A percentile compares a stretch with the other conserved stretches of the same genome.
phyloP scores from a whole-genome alignment of 2,888 invertebrate genomes.

The Luperina testacea region DNA sequence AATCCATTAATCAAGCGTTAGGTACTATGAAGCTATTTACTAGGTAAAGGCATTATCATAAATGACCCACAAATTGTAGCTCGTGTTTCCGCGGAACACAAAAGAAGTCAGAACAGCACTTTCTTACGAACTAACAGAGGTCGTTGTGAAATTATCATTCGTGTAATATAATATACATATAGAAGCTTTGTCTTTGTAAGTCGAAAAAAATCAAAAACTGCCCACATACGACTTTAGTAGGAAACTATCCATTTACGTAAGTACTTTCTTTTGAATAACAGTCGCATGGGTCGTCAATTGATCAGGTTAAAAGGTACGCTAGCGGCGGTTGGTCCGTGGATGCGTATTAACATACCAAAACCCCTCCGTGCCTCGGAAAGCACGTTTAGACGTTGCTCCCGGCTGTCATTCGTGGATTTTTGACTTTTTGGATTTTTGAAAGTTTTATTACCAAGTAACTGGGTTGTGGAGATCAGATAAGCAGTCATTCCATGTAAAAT shows the following conservation, averaged over 20 bases:
- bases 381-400: no score
- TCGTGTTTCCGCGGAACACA: constrained; percentile 20
- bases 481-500: background rate
- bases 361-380: no score
- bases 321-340: no score
- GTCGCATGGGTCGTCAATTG: background rate
- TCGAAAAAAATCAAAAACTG: constrained; percentile 7
- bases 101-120: constrained; percentile 28
- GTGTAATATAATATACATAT: background rate
- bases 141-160: constrained; percentile 52
- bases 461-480: background rate
- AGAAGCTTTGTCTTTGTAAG: constrained; percentile 43
- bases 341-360: no score
- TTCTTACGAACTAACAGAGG: constrained; percentile 34
- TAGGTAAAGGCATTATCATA: constrained; percentile 4
- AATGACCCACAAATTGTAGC: constrained; percentile 9
- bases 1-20: background rate
- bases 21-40: constrained; percentile 2
- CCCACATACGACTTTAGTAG: constrained; percentile 20
- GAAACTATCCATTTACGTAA: constrained; percentile 5
- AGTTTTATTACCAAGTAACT: background rate
- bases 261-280: background rate
- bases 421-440: no score
- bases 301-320: background rate
- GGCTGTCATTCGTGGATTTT: no score